Conservation (phyloP, 2,797 vertebrate genomes). For the Phyllotis vaccarum region DNA sequence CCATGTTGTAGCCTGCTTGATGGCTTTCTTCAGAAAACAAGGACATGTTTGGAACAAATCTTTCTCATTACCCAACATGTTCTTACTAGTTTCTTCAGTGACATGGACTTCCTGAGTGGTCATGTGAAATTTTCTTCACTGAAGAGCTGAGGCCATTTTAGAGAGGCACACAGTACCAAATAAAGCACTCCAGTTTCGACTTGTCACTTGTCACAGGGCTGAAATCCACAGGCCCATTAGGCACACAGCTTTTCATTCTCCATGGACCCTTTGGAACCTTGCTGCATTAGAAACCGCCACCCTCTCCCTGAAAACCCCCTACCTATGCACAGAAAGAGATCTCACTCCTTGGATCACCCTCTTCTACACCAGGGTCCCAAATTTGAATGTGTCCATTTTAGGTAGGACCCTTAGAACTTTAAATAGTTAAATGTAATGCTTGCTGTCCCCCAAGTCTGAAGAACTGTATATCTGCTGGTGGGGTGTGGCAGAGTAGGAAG, state of each 20-base stretch:
- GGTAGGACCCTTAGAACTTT: neutral
- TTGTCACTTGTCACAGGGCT: neutral
- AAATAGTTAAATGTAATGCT: neutral
- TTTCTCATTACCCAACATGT: neutral
- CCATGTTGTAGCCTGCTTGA: neutral
- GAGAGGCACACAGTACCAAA: neutral
- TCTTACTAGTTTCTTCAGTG: neutral
- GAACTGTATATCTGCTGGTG: neutral
- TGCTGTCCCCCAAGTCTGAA: neutral
- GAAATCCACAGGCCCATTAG: neutral
- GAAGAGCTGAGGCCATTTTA: conserved; percentile 32
- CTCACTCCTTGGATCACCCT: neutral
- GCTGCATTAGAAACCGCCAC: neutral
- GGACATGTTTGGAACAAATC: neutral
- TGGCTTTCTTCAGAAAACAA: neutral
- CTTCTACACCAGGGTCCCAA: neutral
- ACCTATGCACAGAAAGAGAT: conserved; percentile 14
- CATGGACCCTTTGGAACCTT: neutral
- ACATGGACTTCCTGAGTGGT: neutral
- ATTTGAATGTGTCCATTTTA: conserved; percentile 21
- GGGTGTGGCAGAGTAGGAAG: neutral
- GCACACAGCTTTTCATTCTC: neutral
- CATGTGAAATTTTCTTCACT: neutral
- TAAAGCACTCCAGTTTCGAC: neutral
- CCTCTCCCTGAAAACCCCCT: neutral